Base-by-base conservation (phyloP, 2,797 vertebrate species). In the Mallotus villosus region DNA sequence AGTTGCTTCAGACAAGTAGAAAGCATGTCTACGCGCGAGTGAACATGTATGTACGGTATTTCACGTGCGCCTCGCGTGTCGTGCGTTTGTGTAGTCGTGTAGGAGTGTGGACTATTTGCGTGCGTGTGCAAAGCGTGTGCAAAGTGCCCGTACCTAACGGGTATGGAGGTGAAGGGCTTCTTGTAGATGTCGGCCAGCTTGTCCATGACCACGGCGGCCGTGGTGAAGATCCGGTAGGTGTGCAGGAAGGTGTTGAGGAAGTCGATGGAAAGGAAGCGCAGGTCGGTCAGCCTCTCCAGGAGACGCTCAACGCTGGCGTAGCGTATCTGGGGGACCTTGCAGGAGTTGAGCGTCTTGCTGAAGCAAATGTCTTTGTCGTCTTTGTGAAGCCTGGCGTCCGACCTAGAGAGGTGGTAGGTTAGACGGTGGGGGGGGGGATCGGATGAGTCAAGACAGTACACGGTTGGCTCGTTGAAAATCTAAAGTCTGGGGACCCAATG, bases 201-300 rank as follows among this genome's bases (percentile, higher is more conserved):
- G 86, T 95, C 94, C 3, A 96, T 91, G 14, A 96, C 94, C 0
- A 94, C 93, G 1, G 91, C 74, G 1, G 95, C 93, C 0, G 90
- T 91, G 89, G 94, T 95, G 85, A 96, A 96, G 81, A 95, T 93
- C 0, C 95, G 92, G 84, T 96, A 96, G 0, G 95, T 95, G 37
- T 95, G 95, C 83, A 96, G 89, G 84, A 96, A 96, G 2, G 95
- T 95, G 92, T 95, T 96, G 74, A 95, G 94, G 74, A 95, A 96
- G 87, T 96, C 95, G 2, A 95, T 95, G 88, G 94, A 95, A 24
- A 96, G 92, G 89, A 95, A 95, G 34, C 95, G 90, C 83, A 95
- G 90, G 84, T 95, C 95, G 0, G 94, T 96, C 79, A 96, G 93
- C 24, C 95, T 73, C 84, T 95, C 95, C 82, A 96, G 85, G 57